A percentile compares a stretch with the other conserved stretches of the same genome.
Evolutionary conservation across 2,888 invertebrate species (phyloP).

Genomic region (Luperina testacea): DNA sequence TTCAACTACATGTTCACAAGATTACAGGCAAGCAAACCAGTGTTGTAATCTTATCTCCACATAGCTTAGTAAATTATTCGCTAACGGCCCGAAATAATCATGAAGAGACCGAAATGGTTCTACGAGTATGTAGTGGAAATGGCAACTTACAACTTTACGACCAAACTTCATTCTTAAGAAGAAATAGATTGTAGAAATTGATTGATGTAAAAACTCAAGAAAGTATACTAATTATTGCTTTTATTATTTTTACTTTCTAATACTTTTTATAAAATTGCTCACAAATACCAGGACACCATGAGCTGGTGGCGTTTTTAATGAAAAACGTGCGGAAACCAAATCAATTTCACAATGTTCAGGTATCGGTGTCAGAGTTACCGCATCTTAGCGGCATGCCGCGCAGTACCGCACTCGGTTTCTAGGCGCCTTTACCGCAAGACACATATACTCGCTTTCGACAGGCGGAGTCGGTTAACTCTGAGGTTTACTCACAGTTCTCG

Average conservation of each 20-base stretch:
- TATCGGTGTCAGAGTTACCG: constrained; percentile 65
- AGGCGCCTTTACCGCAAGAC: constrained; percentile 66
- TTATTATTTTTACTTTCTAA: neutral
- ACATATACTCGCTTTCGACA: constrained; percentile 65
- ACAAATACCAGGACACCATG: constrained; percentile 29
- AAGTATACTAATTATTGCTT: neutral
- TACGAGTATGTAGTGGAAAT: no score
- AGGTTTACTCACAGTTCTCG: constrained; percentile 55
- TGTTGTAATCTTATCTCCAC: constrained; percentile 26
- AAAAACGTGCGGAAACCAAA: constrained; percentile 56
- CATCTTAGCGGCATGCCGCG: constrained; percentile 56
- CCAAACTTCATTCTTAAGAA: neutral
- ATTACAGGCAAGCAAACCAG: constrained; percentile 10
- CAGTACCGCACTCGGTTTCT: constrained; percentile 61
- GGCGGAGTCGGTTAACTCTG: constrained; percentile 54
- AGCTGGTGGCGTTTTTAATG: constrained; percentile 35
- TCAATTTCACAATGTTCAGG: constrained; percentile 54
- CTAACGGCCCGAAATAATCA: neutral
- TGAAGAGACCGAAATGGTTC: neutral
- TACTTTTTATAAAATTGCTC: neutral
- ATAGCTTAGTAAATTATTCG: constrained; percentile 9
- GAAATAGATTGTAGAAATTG: neutral
- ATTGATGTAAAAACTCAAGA: neutral
- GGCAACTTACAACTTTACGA: neutral
- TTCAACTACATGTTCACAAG: constrained; percentile 24